Conservation (phyloP, 2,113 vertebrate species). For the Xyrauchen texanus region DNA sequence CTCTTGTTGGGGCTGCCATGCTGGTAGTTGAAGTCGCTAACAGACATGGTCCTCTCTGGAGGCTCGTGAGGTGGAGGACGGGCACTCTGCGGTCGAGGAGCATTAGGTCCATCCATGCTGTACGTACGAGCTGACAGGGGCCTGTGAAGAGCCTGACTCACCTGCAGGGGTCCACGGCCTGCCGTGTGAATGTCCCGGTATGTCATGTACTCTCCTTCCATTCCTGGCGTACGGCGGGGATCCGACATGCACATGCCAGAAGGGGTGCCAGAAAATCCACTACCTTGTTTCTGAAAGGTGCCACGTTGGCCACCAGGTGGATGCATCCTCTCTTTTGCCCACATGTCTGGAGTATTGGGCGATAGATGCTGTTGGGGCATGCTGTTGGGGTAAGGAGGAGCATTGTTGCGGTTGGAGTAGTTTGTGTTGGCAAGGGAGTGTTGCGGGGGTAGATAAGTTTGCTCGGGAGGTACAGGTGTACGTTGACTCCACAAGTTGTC, state of each 20-base stretch:
- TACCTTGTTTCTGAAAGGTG: constrained; percentile 89
- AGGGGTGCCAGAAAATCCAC: constrained; percentile 79
- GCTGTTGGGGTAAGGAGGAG: constrained; percentile 79
- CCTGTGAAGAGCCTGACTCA: constrained; percentile 83
- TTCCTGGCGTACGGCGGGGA: constrained; percentile 74
- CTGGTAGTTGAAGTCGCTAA: constrained; percentile 94
- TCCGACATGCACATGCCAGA: constrained; percentile 72
- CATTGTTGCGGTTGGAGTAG: constrained; percentile 95
- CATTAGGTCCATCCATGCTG: constrained; percentile 87
- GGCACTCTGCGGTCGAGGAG: constrained; percentile 77
- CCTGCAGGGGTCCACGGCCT: constrained; percentile 77
- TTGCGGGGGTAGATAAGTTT: constrained; percentile 78
- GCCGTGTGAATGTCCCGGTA: constrained; percentile 90
- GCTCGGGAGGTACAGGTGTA: constrained; percentile 77
- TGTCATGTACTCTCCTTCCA: constrained; percentile 91
- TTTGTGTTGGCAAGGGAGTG: constrained; percentile 92
- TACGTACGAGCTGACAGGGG: constrained; percentile 95
- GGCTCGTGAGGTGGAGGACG: constrained; percentile 83
- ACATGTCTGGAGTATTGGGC: constrained; percentile 77
- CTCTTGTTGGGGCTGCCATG: constrained; percentile 90
- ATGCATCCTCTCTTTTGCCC: constrained; percentile 77
- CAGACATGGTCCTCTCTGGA: constrained; percentile 97
- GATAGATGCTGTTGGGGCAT: constrained; percentile 72
- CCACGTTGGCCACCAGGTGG: constrained; percentile 72
- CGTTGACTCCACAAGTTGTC: constrained; percentile 87